These are phyloP conservation scores for Typhlichthys eigenmanni DNA, from an alignment of 2,797 vertebrate species.

Conservation along the genomic window DNA sequence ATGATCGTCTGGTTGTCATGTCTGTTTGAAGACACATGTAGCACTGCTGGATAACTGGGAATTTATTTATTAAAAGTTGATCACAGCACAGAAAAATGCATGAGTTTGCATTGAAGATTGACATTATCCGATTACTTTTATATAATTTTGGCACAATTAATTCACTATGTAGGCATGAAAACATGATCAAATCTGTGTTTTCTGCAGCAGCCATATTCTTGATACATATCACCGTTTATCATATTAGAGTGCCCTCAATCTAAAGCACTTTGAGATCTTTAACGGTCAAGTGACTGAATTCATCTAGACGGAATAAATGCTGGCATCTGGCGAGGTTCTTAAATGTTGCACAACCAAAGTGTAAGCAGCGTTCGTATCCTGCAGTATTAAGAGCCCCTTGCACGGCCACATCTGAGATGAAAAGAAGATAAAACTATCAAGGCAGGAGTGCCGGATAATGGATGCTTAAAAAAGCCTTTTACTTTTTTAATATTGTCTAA, in stretches of 20 bases:
- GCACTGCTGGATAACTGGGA: too few relatives aligned
- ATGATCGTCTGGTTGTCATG: too few relatives aligned
- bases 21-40: too few relatives aligned
- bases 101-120: too few relatives aligned
- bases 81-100: too few relatives aligned
- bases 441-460: background rate
- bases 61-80: too few relatives aligned
- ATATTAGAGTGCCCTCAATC: conserved; percentile 33
- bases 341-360: background rate
- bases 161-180: too few relatives aligned
- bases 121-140: too few relatives aligned
- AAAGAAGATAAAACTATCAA: background rate
- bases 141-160: too few relatives aligned
- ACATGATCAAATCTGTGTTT: conserved; percentile 8
- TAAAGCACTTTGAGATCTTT: conserved; percentile 34
- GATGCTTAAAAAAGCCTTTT: background rate
- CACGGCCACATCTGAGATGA: background rate
- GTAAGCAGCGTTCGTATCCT: conserved; percentile 1
- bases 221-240: conserved; percentile 34
- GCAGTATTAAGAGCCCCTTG: background rate
- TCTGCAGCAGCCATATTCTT: conserved; percentile 17
- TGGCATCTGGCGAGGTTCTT: background rate
- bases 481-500: conserved; percentile 21
- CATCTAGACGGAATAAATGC: conserved; percentile 16
- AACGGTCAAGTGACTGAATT: conserved; percentile 35